phyloP scores from a whole-genome alignment of 2,888 invertebrate genomes.

The Eurytoma californica region DNA sequence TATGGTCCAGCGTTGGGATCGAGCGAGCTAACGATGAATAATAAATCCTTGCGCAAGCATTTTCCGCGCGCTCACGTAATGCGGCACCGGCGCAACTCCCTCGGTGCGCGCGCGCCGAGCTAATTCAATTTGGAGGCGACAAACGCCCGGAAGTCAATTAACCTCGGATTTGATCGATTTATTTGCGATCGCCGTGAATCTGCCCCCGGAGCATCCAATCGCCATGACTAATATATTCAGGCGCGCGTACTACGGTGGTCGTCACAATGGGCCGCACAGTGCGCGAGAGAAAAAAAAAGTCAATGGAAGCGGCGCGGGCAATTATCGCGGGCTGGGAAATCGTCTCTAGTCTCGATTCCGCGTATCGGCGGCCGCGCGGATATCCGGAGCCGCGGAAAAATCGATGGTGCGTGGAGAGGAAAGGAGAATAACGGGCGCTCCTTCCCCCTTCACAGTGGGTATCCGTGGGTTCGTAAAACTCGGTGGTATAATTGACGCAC shows the following conservation, averaged over 20 bases:
- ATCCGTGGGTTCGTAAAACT: background rate
- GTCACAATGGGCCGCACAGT: background rate
- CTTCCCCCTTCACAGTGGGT: too few species aligned
- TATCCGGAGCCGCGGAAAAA: constrained; percentile 57
- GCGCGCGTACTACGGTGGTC: too few species aligned
- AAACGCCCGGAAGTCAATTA: constrained; percentile 18
- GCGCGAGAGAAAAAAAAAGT: background rate
- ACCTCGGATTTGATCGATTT: constrained; percentile 5
- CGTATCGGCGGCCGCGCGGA: constrained; percentile 55
- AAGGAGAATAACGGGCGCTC: too few species aligned
- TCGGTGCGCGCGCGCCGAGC: background rate
- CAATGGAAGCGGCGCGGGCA: background rate
- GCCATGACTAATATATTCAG: constrained; percentile 12
- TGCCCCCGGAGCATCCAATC: background rate
- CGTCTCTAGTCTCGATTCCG: constrained; percentile 47
- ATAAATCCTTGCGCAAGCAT: constrained; percentile 23
- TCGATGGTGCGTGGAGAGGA: constrained; percentile 44
- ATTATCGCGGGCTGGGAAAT: constrained; percentile 39
- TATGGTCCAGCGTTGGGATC: background rate
- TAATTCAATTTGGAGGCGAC: constrained; percentile 8
- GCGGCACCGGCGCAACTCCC: background rate
- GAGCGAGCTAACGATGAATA: background rate
- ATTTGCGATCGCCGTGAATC: background rate
- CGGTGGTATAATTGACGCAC: background rate
- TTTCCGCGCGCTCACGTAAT: constrained; percentile 6